Base-by-base conservation (phyloP, 2,888 invertebrate genomes). In the Argyresthia albistria region DNA sequence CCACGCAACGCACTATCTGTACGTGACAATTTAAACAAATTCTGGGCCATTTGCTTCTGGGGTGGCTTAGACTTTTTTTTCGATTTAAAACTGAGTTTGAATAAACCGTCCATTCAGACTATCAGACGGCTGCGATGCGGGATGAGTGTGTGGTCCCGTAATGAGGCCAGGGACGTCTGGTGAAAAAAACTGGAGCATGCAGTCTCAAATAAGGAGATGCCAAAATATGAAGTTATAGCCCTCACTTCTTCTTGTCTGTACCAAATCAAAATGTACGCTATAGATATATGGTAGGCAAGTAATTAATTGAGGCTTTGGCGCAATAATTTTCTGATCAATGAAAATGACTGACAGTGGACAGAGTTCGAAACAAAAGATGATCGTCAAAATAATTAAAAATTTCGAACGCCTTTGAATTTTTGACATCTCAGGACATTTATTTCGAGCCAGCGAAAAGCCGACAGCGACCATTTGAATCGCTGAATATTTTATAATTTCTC, bases 1-100 rank as follows among this genome's bases (percentile, higher is more conserved):
- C 82, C 80, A 60, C 75, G 75, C 76, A 7, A 37, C 45, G 25
- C 39, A 36, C 15, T 79, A 76, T 80, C 87, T 86, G 87, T 83
- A 84, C 86, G 87, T 87, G 87, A 87, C 87, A 87, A 86, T 87
- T 87, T 87, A 87, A 87, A 87, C 87, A 87, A 87, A 87, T 87
- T 87, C 87, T 79, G 81, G 78, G 76, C 87, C 87, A 87, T 87
- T 87, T 87, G 86, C 84, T 82, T 80, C 86, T 80, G 76, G 87
- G 86, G 84, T 83, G 76, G 80, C 67, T 67, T 66, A 65, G 61
- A 70, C 76, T 83, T 70, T 78, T 83, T 84, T 80, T 76, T 65
- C 75, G 71, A 65, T 45, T 45, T 45, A 9, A 14, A 14, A 76
- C 76, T 74, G 80, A 80, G 76, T 84, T 82, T 81, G 69, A 81